Evolutionary conservation across 2,113 vertebrate genomes (phyloP).

Genomic region (Poecilia latipinna): DNA sequence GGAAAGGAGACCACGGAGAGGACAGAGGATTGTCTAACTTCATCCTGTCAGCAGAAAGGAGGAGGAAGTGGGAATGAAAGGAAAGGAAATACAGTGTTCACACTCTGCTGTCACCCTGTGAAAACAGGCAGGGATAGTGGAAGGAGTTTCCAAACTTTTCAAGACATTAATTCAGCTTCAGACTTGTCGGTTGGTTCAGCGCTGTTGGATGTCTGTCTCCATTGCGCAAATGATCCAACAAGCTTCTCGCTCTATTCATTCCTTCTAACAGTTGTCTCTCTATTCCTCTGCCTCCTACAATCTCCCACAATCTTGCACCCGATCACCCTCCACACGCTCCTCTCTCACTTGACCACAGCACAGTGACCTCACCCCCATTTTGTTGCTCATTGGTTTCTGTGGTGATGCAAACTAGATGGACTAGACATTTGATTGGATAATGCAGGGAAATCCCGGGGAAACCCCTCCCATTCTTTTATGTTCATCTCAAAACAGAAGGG

Average conservation of each 20-base stretch:
- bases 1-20: slow-evolving; percentile 46
- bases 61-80: slow-evolving; percentile 31
- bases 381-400: slow-evolving; percentile 55
- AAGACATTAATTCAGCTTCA: slow-evolving; percentile 34
- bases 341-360: slow-evolving; percentile 33
- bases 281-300: slow-evolving; percentile 37
- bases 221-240: slow-evolving; percentile 45
- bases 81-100: slow-evolving; percentile 23
- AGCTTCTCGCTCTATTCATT: slow-evolving; percentile 44
- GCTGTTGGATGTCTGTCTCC: slow-evolving; percentile 40
- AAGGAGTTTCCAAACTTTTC: slow-evolving; percentile 18
- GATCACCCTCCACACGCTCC: slow-evolving; percentile 18
- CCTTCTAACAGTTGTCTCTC: slow-evolving; percentile 48
- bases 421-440: slow-evolving; percentile 64
- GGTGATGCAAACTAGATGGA: slow-evolving; percentile 13
- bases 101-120: slow-evolving; percentile 12
- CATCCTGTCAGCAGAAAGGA: slow-evolving; percentile 48
- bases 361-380: slow-evolving; percentile 40
- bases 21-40: slow-evolving; percentile 52
- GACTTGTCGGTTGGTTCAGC: slow-evolving; percentile 31
- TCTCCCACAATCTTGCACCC: slow-evolving; percentile 35
- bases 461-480: slow-evolving; percentile 65
- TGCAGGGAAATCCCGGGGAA: slow-evolving; percentile 62
- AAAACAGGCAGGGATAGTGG: slow-evolving; percentile 19
- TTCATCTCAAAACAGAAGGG: slow-evolving; percentile 66